Base-by-base conservation (phyloP, 2,797 vertebrate genomes). In the Cirrhinus mrigala region DNA sequence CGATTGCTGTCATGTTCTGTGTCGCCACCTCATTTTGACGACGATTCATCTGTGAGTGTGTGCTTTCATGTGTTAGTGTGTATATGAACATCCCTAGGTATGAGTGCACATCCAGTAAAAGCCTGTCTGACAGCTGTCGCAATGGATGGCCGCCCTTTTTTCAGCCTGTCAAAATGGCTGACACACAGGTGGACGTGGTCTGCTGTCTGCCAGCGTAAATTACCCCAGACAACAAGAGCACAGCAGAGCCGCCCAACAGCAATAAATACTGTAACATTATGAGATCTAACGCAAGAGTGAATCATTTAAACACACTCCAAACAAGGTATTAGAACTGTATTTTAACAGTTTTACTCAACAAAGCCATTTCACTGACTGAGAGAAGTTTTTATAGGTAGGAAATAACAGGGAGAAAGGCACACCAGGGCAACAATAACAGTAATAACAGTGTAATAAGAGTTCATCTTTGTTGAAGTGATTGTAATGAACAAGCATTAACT, bases 141-240 rank as follows among this genome's bases (percentile, higher is more conserved):
- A 56, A 58, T 40, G 20, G 18, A 83, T 64, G 37, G n/a, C 44
- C 77, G 15, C 20, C 40, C 27, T 44, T 62, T 22, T 64, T 52
- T 66, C 6, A 69, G 24, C 44, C 86, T 85, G 83, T 85, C 76
- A 83, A 76, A 76, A 85, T 48, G 33, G 46, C 62, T 44, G 73
- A 46, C 56, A 62, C 78, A 80, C 58, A 82, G 73, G 75, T 84
- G 68, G 81, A 81, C 29, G 56, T 40, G 77, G 64, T 68, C 85
- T 85, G 75, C 58, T 80, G 74, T 58, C 82, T 73, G 79, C 76
- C 79, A 74, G 69, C 1, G 20, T 64, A 75, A 69, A 87, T 88
- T 79, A 88, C 74, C 48, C 56, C 46, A 79, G 60, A 83, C 15
- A 46, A 75, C 54, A 56, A 75, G 81, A 81, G 12, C n/a, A 40